These are phyloP conservation scores for Dreissena polymorpha DNA, from an alignment of 1,140 invertebrate species.

Conservation along the genomic window DNA sequence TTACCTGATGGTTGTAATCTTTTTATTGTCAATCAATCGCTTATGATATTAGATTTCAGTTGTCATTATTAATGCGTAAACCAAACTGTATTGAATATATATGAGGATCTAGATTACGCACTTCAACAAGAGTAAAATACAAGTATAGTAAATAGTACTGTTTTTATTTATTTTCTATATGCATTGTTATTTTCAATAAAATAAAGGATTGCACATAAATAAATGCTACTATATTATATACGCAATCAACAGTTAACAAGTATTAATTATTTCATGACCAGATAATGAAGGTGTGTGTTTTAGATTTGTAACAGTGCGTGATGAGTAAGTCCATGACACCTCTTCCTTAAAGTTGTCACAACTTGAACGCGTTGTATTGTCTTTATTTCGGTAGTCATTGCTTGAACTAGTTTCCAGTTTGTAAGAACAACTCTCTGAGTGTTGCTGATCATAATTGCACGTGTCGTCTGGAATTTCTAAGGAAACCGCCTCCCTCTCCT, in stretches of 20 bases:
- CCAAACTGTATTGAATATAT: too few relatives aligned
- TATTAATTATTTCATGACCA: neutral
- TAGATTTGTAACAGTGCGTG: neutral
- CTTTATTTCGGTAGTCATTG: neutral
- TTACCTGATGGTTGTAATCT: too few relatives aligned
- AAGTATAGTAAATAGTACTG: too few relatives aligned
- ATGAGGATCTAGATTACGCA: too few relatives aligned
- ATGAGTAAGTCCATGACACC: neutral
- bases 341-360: neutral
- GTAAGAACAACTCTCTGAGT: conserved; percentile 3
- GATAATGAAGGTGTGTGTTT: neutral
- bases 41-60: too few relatives aligned
- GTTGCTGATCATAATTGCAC: conserved; percentile 57
- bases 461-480: conserved; percentile 75
- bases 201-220: too few relatives aligned
- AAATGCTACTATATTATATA: too few relatives aligned
- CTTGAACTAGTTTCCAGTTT: neutral
- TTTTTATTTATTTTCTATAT: too few relatives aligned
- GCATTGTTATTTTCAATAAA: too few relatives aligned
- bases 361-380: neutral
- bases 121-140: too few relatives aligned
- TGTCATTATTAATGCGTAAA: too few relatives aligned
- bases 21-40: too few relatives aligned
- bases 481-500: conserved; percentile 65
- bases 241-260: neutral